These are phyloP conservation scores for Himalopsyche tibetana DNA, from an alignment of 2,888 invertebrate species.

Conservation along the genomic window DNA sequence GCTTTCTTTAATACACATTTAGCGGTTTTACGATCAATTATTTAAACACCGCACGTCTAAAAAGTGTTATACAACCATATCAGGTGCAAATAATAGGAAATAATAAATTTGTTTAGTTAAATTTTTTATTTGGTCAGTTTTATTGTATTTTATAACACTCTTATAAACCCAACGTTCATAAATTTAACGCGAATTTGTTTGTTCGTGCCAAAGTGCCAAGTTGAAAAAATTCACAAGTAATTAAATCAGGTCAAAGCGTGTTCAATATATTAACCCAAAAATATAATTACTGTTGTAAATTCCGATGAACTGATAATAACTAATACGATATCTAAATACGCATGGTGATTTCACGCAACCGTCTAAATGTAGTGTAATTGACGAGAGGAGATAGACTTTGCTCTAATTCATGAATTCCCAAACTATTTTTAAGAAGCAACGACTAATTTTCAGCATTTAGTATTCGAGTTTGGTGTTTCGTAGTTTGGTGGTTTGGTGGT, in stretches of 20 bases:
- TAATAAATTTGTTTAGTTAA: neutral
- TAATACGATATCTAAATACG: neutral
- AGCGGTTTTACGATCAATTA: no score
- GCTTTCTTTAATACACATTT: no score
- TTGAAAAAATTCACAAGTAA: neutral
- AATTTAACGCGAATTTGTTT: conserved; percentile 5
- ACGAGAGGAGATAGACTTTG: neutral
- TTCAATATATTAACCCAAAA: neutral
- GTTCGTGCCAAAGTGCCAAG: neutral
- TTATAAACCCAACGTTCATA: neutral
- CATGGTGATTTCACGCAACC: neutral
- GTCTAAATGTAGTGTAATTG: neutral
- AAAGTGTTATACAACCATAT: neutral
- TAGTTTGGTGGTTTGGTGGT: no score
- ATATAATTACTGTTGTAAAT: neutral
- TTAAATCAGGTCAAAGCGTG: neutral
- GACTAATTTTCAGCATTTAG: no score
- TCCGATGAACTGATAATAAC: conserved; percentile 6
- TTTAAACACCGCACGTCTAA: neutral
- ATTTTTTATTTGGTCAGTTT: conserved; percentile 7
- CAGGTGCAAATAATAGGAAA: neutral
- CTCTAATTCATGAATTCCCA: no score
- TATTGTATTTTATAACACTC: neutral
- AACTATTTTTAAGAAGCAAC: no score
- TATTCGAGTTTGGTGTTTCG: no score